Evolutionary conservation across 2,113 vertebrate species (phyloP).

Genomic region (Sorex fumeus): DNA sequence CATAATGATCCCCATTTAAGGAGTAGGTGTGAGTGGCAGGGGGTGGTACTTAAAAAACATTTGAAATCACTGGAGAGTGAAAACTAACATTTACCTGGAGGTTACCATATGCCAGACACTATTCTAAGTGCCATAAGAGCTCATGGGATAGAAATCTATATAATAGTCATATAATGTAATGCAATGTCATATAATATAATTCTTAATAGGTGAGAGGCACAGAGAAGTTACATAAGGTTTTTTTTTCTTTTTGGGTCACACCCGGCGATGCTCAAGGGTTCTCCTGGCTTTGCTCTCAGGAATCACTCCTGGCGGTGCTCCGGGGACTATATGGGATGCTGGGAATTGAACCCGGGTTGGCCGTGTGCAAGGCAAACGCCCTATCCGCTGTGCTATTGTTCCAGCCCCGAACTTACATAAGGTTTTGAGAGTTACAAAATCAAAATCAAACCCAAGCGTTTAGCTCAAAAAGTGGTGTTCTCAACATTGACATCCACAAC

Average conservation of each 20-base stretch:
- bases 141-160: background rate
- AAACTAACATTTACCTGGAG: background rate
- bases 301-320: too few species aligned
- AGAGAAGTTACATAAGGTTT: background rate
- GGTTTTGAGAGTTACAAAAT: background rate
- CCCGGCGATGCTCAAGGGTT: too few species aligned
- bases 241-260: too few species aligned
- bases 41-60: slow-evolving; percentile 39
- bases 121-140: background rate
- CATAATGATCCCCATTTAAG: slow-evolving; percentile 64
- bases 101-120: background rate
- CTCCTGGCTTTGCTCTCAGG: too few species aligned
- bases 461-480: background rate
- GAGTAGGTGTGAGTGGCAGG: slow-evolving; percentile 49
- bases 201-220: background rate
- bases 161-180: background rate
- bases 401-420: background rate
- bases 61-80: slow-evolving; percentile 36
- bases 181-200: background rate
- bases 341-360: too few species aligned
- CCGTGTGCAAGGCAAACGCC: too few species aligned
- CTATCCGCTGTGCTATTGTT: too few species aligned
- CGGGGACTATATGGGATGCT: too few species aligned
- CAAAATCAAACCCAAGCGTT: background rate
- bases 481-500: background rate